phyloP scores from a whole-genome alignment of 1,140 invertebrate species.

The Coelopa frigida region DNA sequence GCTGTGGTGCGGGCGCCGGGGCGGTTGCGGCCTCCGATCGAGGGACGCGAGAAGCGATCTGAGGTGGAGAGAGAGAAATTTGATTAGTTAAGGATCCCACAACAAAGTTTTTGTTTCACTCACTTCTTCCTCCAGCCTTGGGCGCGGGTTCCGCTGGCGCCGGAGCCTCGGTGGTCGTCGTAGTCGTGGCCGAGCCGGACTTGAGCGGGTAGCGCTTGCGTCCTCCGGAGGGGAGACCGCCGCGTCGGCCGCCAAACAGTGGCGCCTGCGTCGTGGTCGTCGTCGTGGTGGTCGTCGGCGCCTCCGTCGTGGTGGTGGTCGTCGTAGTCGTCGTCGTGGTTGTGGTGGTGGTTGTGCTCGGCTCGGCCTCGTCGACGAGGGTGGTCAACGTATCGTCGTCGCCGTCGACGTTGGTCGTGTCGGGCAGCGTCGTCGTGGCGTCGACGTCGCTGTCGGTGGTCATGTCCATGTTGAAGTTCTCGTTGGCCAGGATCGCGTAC shows the following conservation, averaged over 20 bases:
- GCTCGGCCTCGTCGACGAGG: constrained; percentile 27
- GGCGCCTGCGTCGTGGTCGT: constrained; percentile 50
- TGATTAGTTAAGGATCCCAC: background rate
- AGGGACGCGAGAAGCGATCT: constrained; percentile 42
- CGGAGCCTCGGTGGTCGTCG: constrained; percentile 41
- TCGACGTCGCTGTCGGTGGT: constrained; percentile 27
- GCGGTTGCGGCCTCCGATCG: constrained; percentile 36
- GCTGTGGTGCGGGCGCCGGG: constrained; percentile 34
- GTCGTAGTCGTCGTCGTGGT: constrained; percentile 52
- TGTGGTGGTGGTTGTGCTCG: constrained; percentile 47
- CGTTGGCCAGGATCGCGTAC: constrained; percentile 70
- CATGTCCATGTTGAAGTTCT: constrained; percentile 60
- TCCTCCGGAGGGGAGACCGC: constrained; percentile 21
- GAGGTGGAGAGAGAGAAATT: background rate
- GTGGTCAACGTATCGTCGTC: constrained; percentile 44
- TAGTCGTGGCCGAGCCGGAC: constrained; percentile 24
- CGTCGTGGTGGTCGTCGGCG: constrained; percentile 52
- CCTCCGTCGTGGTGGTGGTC: constrained; percentile 49
- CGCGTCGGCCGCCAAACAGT: constrained; percentile 40
- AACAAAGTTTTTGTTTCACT: constrained; percentile 13
- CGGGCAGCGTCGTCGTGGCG: constrained; percentile 36
- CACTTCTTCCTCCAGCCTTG: constrained; percentile 37
- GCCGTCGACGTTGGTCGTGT: constrained; percentile 41
- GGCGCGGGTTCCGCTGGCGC: constrained; percentile 28
- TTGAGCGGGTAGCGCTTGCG: constrained; percentile 43